Base-by-base conservation (phyloP, 2,888 invertebrate species). In the Ophraella communa region DNA sequence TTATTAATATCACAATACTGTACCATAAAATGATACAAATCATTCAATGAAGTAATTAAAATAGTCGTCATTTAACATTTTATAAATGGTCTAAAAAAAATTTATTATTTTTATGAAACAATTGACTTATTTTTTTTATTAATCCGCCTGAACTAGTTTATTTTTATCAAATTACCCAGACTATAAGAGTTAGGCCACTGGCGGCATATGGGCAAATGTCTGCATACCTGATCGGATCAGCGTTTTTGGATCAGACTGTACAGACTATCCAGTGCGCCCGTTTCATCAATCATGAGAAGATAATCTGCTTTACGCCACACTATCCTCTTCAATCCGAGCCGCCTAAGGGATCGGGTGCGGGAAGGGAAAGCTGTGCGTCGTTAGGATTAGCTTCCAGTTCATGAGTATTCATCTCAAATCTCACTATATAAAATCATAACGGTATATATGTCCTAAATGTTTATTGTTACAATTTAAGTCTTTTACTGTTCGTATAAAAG, bases 281-380 rank as follows among this genome's bases (percentile, higher is more conserved):
- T 81, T 83, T 85, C 85, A 86, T 86, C 86, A 86, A 87, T 87
- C 86, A 87, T 85, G 83, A 82, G 79, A 80, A 87, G 87, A 87
- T 87, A 86, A 87, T 87, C 87, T 87, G 84, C 83, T 86, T 85
- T 85, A 84, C 85, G 85, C 85, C 84, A 84, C 78, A 77, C 80
- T 80, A 81, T 81, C 80, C 80, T 79, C 76, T 80, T 75, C 79
- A 78, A 80, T 80, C 78, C 80, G 77, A 72, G 56, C 64, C 65
- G 64, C 53, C 44, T 7, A 58, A 53, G 53, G 45, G 24, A 47
- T 57, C 60, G 66, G 42, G 65, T 47, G 60, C 45, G 60, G 66
- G 63, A 64, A 54, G 57, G 56, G 65, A 54, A 63, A 58, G 52
- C 62, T n/a, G 42, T 68, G 58, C 67, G 66, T 67, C 65, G 67